These are phyloP conservation scores for Peromyscus melanophrys DNA, from an alignment of 2,797 vertebrate genomes.

Conservation along the genomic window DNA sequence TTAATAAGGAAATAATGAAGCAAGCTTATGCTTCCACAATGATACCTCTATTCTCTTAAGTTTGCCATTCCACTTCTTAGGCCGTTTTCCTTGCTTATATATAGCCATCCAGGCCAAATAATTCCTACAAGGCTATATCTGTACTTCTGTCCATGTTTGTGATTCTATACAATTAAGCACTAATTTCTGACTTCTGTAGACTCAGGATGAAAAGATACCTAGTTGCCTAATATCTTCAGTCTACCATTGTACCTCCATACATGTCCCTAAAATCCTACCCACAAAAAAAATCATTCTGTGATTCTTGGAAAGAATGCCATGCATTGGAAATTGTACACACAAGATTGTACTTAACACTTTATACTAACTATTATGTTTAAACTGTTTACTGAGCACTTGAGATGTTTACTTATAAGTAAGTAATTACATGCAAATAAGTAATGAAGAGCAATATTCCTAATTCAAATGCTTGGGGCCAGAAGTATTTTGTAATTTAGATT, in stretches of 20 bases:
- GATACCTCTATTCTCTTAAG: not conserved
- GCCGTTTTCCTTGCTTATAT: not conserved
- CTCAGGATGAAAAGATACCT: not conserved
- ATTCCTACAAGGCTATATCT: not conserved
- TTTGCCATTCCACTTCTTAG: not conserved
- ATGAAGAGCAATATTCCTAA: not conserved
- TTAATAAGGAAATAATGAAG: slow-evolving; percentile 55
- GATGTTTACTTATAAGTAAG: not conserved
- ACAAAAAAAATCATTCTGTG: not conserved
- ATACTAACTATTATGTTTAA: not conserved
- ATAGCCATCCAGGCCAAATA: not conserved
- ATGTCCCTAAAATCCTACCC: not conserved
- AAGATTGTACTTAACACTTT: slow-evolving; percentile 3
- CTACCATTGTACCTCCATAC: not conserved
- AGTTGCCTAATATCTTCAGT: not conserved
- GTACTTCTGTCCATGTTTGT: not conserved
- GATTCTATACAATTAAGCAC: not conserved
- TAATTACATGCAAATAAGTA: not conserved
- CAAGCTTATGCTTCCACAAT: not conserved
- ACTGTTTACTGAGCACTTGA: not conserved
- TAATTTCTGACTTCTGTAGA: not conserved
- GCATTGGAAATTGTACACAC: not conserved
- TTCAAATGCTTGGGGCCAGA: not conserved
- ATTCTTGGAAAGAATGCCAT: not conserved
- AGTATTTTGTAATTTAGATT: not conserved